Evolutionary conservation across 1,140 invertebrate species (phyloP).

Genomic region (Battus philenor): DNA sequence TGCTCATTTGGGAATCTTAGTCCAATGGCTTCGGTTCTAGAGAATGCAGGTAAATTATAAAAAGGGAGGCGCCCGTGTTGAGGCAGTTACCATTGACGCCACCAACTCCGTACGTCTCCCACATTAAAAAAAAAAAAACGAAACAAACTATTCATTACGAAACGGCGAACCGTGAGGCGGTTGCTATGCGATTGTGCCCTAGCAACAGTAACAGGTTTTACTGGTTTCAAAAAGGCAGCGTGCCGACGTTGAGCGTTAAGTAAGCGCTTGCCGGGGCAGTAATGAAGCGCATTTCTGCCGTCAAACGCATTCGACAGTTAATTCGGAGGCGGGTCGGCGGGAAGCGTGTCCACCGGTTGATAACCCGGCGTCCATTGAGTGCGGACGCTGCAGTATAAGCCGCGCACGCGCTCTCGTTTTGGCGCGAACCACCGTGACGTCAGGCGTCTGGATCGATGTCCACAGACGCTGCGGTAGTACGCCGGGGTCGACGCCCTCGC

Average conservation of each 20-base stretch:
- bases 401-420: slow-evolving; percentile 70
- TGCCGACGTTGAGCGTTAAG: slow-evolving; percentile 1
- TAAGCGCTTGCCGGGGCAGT: background rate
- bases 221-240: slow-evolving; percentile 7
- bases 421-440: slow-evolving; percentile 72
- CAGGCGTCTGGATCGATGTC: slow-evolving; percentile 72
- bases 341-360: slow-evolving; percentile 56
- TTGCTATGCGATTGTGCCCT: slow-evolving; percentile 14
- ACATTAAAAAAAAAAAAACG: slow-evolving; percentile 29
- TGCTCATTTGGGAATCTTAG: slow-evolving; percentile 69
- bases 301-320: slow-evolving; percentile 34
- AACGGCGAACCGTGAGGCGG: slow-evolving; percentile 2
- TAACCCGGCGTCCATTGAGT: slow-evolving; percentile 65
- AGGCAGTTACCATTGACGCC: slow-evolving; percentile 67
- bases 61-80: slow-evolving; percentile 69
- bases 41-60: slow-evolving; percentile 70
- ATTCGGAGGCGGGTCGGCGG: slow-evolving; percentile 39
- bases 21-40: slow-evolving; percentile 63
- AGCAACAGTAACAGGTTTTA: slow-evolving; percentile 16
- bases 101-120: slow-evolving; percentile 71
- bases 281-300: slow-evolving; percentile 6
- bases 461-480: slow-evolving; percentile 74
- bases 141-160: background rate
- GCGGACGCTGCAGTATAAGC: slow-evolving; percentile 62
- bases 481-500: slow-evolving; percentile 63